Percentiles rank a stretch among this genome's conserved stretches.
Conservation (phyloP, 2,888 invertebrate species). For the Andrena fulva region DNA sequence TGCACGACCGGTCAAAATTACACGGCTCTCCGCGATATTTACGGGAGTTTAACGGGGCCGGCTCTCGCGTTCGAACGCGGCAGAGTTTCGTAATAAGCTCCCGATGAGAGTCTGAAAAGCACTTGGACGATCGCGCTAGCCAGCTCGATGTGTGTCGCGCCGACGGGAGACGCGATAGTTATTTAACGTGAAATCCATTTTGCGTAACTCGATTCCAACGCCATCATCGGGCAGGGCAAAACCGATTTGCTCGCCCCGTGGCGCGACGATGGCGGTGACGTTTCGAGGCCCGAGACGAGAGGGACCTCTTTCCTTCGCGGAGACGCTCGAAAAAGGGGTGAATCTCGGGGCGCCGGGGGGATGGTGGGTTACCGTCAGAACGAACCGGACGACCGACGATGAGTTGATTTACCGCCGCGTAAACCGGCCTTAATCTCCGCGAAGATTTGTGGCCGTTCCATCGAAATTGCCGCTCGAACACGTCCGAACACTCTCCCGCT, state of each 20-base stretch:
- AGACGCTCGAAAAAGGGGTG: constrained; percentile 36
- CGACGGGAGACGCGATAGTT: constrained; percentile 72
- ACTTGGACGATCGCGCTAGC: neutral
- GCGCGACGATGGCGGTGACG: constrained; percentile 25
- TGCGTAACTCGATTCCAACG: constrained; percentile 81
- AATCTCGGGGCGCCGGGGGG: constrained; percentile 20
- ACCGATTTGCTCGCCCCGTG: constrained; percentile 72
- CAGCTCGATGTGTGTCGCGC: constrained; percentile 10
- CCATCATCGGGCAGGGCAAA: constrained; percentile 79
- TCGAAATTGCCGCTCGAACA: constrained; percentile 70
- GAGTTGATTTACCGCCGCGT: constrained; percentile 77
- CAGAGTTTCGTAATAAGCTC: constrained; percentile 6
- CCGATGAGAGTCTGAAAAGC: constrained; percentile 22
- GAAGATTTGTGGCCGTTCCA: constrained; percentile 75
- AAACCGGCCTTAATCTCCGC: constrained; percentile 77
- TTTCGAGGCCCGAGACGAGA: constrained; percentile 27
- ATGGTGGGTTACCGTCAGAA: neutral
- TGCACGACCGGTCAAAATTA: constrained; percentile 1
- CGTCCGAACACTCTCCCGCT: neutral
- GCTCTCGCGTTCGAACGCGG: neutral
- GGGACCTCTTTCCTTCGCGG: constrained; percentile 27
- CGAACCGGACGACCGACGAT: constrained; percentile 55
- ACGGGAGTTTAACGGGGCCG: neutral
- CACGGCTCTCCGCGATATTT: constrained; percentile 1
- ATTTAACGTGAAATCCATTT: constrained; percentile 82